Evolutionary conservation across 2,113 vertebrate species (phyloP), one percentile per base, ranked within the genome.

Genomic region (Plectropomus leopardus): DNA sequence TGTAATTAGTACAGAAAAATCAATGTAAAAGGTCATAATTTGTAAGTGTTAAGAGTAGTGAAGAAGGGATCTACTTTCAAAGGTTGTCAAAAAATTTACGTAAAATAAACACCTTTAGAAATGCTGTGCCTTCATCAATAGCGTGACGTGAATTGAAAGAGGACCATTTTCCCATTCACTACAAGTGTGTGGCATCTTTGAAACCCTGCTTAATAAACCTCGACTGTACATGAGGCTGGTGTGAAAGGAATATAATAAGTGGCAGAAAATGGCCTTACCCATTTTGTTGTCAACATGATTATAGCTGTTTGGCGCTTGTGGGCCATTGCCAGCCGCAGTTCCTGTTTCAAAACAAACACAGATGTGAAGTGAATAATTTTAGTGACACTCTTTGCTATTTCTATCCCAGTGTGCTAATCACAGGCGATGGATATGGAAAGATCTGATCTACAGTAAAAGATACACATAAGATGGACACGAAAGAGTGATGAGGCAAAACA

Each of bases 201-300:
- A 76, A 66, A 21, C 3, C 7, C 16, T 30, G 9, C 13, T 67
- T 28, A 10, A 17, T 42, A 48, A 57, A 24, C 1, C 19, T 3
- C 44, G 16, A 40, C 42, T 10, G 30, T 24, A 17, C 14, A 76
- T 55, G 30, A 65, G n/a, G 53, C 40, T 23, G 6, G 16, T 51
- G 40, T 58, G 36, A 60, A 47, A 72, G 73, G 9, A 28, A 54
- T 19, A 13, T 15, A 58, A 42, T 14, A 32, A 28, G 57, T 40
- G 51, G 13, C 23, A 77, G 59, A 70, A 83, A 63, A 51, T 14
- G 15, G 1, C 68, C 96, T 96, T 94, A 98, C 97, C 96, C 91
- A 95, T 94, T 89, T 85, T 90, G 76, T 94, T 95, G 80, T 98
- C 97, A 91, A 97, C 93, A 28, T 96, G 92, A 89, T 98, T 97